Evolutionary conservation across 2,888 invertebrate species (phyloP), one percentile per base, ranked within the genome.

Genomic region (Synanthedon formicaeformis): DNA sequence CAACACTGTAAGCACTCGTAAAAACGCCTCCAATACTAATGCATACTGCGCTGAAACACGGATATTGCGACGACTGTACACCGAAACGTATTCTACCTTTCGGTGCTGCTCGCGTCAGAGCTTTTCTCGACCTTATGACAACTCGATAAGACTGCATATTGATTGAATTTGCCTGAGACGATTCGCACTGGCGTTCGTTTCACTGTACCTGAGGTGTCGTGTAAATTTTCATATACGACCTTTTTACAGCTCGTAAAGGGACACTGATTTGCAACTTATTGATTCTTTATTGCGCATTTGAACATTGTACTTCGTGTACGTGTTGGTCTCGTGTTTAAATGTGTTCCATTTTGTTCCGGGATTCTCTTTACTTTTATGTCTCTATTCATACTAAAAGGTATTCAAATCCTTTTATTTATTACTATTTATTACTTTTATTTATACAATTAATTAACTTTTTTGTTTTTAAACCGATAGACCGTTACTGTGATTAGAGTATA

Each of bases 181-280:
- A 34, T 27, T 49, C 49, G 49, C 23, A 2, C 1, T 16, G 12
- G 23, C 13, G 45, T 45, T n/a, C 14, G 45, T n/a, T 45, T 45
- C 13, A 45, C 45, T 45, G 45, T 51, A 55, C 51, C 40, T 55
- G 40, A 54, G 51, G 54, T 53, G 54, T 50, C 51, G 51, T 52
- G 57, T 60, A 58, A 60, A 58, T 58, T 56, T 53, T 55, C 58
- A 56, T 59, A 56, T 59, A 56, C 59, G 58, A 54, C 54, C 52
- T 40, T 53, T 61, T 65, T 57, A 63, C 62, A 61, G 61, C 61
- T 62, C 64, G 61, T 70, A 70, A 69, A 67, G 51, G 51, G 55
- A 54, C 52, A 57, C 52, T 50, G 62, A 59, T 64, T 64, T 58
- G 64, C 60, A 59, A 64, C 65, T 63, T 65, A 67, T 67, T 63